These are phyloP conservation scores for Tachysurus vachellii DNA, from an alignment of 2,113 vertebrate species.

Conservation along the genomic window DNA sequence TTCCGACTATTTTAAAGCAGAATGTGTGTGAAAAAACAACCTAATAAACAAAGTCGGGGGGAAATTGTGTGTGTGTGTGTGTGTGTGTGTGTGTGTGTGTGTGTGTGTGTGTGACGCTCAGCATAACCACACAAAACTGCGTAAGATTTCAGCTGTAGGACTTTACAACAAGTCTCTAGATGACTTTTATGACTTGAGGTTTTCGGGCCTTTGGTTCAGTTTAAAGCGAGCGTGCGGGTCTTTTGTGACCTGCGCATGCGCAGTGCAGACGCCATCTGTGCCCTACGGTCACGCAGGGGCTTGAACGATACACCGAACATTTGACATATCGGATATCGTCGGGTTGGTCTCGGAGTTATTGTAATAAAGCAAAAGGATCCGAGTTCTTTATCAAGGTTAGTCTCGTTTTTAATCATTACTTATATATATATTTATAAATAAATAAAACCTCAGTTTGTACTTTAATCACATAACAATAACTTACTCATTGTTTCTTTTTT, in stretches of 20 bases:
- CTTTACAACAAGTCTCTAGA: too few relatives aligned
- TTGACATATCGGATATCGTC: not conserved
- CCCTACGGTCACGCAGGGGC: not conserved
- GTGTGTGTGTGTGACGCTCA: not conserved
- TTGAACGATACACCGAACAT: not conserved
- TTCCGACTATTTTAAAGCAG: not conserved
- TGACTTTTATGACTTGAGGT: too few relatives aligned
- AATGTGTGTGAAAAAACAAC: not conserved
- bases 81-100: not conserved
- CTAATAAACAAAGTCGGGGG: not conserved
- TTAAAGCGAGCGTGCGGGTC: slow-evolving; percentile 21
- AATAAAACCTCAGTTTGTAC: too few relatives aligned
- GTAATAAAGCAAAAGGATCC: not conserved
- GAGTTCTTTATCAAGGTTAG: not conserved
- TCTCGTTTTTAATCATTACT: not conserved
- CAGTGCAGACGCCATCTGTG: slow-evolving; percentile 25
- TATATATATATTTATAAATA: too few relatives aligned
- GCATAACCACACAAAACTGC: not conserved
- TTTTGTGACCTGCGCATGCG: slow-evolving; percentile 45
- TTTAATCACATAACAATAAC: not conserved
- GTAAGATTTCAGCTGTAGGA: not conserved
- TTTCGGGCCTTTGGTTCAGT: not conserved
- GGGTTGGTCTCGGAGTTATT: not conserved
- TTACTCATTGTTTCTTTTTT: too few relatives aligned
- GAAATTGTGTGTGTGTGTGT: not conserved